Percentiles rank a stretch among this genome's conserved stretches.
These are phyloP conservation scores for Littorina saxatilis DNA, from an alignment of 1,140 invertebrate genomes.

Conservation along the genomic window DNA sequence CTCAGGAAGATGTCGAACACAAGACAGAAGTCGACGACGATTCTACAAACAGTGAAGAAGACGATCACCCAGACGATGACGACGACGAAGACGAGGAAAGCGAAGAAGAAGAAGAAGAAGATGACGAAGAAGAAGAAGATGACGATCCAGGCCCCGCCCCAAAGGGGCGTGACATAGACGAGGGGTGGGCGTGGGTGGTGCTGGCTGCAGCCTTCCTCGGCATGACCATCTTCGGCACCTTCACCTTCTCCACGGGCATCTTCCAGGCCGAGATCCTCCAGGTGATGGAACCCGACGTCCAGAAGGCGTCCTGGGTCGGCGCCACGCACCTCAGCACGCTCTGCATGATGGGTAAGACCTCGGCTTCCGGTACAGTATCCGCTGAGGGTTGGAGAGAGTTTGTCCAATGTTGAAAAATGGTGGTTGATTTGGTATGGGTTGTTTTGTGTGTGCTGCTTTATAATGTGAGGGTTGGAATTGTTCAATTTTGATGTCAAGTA, in stretches of 20 bases:
- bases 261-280: slow-evolving; percentile 54
- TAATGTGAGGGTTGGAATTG: too few relatives aligned
- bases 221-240: slow-evolving; percentile 42
- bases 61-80: not conserved
- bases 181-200: slow-evolving; percentile 62
- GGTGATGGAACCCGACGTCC: slow-evolving; percentile 46
- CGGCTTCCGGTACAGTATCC: not conserved
- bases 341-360: slow-evolving; percentile 47
- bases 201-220: slow-evolving; percentile 46
- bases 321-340: slow-evolving; percentile 48
- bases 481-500: too few relatives aligned
- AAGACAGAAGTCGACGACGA: not conserved
- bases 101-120: slow-evolving; percentile 26
- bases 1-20: not conserved
- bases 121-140: slow-evolving; percentile 21
- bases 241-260: slow-evolving; percentile 51
- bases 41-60: not conserved
- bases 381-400: too few relatives aligned
- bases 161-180: slow-evolving; percentile 46
- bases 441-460: too few relatives aligned
- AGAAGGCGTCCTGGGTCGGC: slow-evolving; percentile 53
- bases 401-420: too few relatives aligned
- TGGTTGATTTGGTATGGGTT: too few relatives aligned
- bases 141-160: not conserved
- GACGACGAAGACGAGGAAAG: slow-evolving; percentile 3